Conservation (phyloP, 2,113 vertebrate genomes). For the Sinocyclocheilus grahami region DNA sequence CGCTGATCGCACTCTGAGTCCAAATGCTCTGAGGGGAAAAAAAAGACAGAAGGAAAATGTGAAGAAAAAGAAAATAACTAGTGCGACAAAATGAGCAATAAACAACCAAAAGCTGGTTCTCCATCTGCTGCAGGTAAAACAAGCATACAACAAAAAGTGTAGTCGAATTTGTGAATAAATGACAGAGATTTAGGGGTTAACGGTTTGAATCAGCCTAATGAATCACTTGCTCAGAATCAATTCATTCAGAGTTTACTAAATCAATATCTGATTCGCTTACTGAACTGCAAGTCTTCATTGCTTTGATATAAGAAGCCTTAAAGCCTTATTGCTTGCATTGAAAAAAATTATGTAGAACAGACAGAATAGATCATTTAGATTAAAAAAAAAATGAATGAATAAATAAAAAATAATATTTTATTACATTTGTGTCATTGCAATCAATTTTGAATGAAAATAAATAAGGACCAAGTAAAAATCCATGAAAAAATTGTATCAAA, state of each 20-base stretch:
- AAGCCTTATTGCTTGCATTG: not conserved
- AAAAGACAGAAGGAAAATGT: not conserved
- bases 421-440: too few species aligned
- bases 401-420: too few species aligned
- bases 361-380: too few species aligned
- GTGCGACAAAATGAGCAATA: not conserved
- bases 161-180: not conserved
- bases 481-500: too few species aligned
- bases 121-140: not conserved
- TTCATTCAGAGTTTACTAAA: not conserved
- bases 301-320: not conserved
- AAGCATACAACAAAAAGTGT: not conserved
- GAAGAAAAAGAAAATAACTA: not conserved
- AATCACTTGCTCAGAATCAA: not conserved
- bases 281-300: not conserved
- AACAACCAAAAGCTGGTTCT: not conserved
- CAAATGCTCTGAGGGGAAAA: constrained; percentile 75
- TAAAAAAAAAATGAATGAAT: too few species aligned
- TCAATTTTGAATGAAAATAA: too few species aligned
- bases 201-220: not conserved
- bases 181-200: not conserved
- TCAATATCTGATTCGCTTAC: not conserved
- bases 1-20: constrained; percentile 76
- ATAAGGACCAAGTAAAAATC: too few species aligned
- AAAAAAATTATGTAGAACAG: not conserved